phyloP scores from a whole-genome alignment of 2,797 vertebrate species.

The Hybognathus amarus region DNA sequence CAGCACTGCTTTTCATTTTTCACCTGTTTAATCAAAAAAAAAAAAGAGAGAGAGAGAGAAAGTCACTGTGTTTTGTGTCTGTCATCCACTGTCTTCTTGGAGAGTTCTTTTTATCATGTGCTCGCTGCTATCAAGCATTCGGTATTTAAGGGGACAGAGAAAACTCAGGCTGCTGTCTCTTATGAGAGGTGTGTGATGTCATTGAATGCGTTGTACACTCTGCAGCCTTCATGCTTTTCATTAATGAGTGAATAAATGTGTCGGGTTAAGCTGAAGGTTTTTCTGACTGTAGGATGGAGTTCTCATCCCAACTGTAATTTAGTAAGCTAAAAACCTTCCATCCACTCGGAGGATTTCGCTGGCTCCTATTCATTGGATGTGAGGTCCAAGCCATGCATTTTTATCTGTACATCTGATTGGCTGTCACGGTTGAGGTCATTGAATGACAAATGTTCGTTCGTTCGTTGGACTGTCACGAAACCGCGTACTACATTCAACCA shows the following conservation, averaged over 20 bases:
- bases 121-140: constrained; percentile 80
- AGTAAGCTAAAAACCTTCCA: constrained; percentile 32
- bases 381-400: constrained; percentile 38
- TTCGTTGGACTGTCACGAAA: constrained; percentile 30
- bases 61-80: constrained; percentile 47
- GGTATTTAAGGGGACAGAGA: constrained; percentile 65
- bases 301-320: constrained; percentile 45
- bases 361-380: constrained; percentile 24
- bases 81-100: constrained; percentile 57
- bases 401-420: constrained; percentile 46
- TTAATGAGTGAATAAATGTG: constrained; percentile 40
- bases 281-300: constrained; percentile 40
- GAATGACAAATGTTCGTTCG: constrained; percentile 16
- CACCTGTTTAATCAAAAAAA: constrained; percentile 25
- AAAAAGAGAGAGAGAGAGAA: not conserved
- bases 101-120: constrained; percentile 65
- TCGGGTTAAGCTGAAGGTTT: constrained; percentile 43
- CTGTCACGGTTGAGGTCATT: constrained; percentile 45
- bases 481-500: constrained; percentile 46
- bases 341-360: constrained; percentile 26
- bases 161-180: constrained; percentile 44
- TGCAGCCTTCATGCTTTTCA: constrained; percentile 40
- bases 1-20: constrained; percentile 51
- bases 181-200: constrained; percentile 40
- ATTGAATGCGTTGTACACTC: constrained; percentile 10